A percentile compares a stretch with the other conserved stretches of the same genome.
Evolutionary conservation across 2,113 vertebrate species (phyloP).

Genomic region (Chamaea fasciata): DNA sequence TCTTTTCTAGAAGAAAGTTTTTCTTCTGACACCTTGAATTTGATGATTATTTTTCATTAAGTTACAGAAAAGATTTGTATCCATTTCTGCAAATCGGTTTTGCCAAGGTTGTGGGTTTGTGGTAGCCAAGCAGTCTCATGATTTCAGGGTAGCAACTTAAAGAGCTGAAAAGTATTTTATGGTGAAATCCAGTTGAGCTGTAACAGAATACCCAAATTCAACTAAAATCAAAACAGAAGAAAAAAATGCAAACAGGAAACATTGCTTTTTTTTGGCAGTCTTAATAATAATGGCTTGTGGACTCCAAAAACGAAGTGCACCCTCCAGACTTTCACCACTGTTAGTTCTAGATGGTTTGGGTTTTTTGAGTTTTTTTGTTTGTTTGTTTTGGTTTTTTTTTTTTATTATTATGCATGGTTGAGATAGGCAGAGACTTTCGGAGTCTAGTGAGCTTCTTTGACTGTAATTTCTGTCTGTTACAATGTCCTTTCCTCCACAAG

Average conservation of each 20-base stretch:
- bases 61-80: not conserved
- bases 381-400: not conserved
- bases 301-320: not conserved
- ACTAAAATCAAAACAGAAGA: slow-evolving; percentile 8
- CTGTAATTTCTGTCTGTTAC: not conserved
- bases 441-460: not conserved
- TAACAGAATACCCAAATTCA: not conserved
- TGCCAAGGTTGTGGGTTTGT: not conserved
- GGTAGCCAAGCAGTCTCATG: not conserved
- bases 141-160: not conserved
- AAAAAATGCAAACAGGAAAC: not conserved
- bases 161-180: not conserved
- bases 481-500: not conserved
- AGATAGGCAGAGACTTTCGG: not conserved
- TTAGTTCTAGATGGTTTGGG: not conserved
- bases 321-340: not conserved
- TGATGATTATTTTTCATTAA: not conserved
- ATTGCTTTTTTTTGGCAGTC: not conserved
- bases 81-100: not conserved
- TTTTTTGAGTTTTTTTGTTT: not conserved
- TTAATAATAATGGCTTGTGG: not conserved
- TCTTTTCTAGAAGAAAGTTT: not conserved
- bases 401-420: not conserved
- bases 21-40: not conserved
- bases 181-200: not conserved